phyloP scores from a whole-genome alignment of 2,113 vertebrate genomes.

The Fulica atra region DNA sequence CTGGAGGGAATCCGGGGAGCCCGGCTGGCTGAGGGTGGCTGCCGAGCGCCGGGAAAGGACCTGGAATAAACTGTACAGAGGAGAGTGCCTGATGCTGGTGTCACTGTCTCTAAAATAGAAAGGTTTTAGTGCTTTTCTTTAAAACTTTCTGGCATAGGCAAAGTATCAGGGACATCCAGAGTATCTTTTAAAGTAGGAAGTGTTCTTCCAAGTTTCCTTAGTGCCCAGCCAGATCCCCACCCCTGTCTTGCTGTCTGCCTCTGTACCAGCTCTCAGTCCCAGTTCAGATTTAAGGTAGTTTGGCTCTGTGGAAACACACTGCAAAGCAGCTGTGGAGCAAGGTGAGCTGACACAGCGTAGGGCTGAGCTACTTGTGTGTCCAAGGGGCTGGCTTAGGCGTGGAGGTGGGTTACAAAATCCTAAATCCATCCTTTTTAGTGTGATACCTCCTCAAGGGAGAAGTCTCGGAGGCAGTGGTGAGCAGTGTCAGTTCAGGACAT shows the following conservation, averaged over 20 bases:
- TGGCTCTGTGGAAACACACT: background rate
- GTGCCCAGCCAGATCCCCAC: background rate
- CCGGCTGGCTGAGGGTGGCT: background rate
- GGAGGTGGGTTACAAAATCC: background rate
- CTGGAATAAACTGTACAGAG: background rate
- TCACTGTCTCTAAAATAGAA: background rate
- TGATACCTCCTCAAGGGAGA: background rate
- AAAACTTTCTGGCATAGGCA: background rate
- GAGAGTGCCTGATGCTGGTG: background rate
- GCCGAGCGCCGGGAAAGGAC: background rate
- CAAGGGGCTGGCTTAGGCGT: background rate
- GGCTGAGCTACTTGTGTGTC: background rate
- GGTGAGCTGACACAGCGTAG: background rate
- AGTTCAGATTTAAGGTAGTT: background rate
- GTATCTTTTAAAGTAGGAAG: background rate
- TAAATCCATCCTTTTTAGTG: background rate
- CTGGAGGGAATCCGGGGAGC: background rate
- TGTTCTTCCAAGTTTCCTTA: background rate
- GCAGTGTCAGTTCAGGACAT: constrained; percentile 1
- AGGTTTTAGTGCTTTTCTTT: background rate
- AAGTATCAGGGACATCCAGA: background rate
- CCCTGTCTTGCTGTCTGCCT: background rate
- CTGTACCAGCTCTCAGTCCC: fast-evolving
- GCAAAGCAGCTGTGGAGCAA: background rate
- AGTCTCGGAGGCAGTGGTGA: background rate